These are phyloP conservation scores for Phytoseiulus persimilis DNA, from an alignment of 2,888 invertebrate genomes.

Conservation along the genomic window DNA sequence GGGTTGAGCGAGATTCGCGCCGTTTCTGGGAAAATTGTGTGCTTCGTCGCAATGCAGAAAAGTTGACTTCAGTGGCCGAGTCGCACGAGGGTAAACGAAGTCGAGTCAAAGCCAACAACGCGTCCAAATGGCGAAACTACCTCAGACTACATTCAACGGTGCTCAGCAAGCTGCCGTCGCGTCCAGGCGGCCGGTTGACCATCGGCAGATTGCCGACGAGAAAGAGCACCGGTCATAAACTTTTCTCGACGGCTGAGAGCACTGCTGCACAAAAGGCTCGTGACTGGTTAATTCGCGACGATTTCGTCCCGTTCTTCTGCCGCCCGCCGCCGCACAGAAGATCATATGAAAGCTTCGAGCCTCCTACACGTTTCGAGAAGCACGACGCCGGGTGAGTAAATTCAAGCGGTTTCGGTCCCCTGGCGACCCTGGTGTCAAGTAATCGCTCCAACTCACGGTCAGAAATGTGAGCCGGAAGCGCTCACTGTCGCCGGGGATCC, in stretches of 20 bases:
- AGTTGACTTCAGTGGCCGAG: background rate
- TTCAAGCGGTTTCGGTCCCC: background rate
- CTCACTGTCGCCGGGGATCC: too few relatives aligned
- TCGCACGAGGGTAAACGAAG: background rate
- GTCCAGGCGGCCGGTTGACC: background rate
- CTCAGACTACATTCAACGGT: background rate
- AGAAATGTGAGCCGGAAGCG: background rate
- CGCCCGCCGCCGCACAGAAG: background rate
- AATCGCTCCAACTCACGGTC: background rate
- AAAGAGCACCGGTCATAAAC: background rate
- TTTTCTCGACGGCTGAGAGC: background rate
- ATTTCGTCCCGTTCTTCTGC: background rate
- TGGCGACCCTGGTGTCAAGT: background rate
- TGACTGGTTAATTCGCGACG: background rate
- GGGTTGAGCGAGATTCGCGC: background rate
- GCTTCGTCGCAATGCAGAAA: too few relatives aligned
- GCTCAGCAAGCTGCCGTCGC: background rate
- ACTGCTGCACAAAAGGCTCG: background rate
- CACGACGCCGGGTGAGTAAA: background rate
- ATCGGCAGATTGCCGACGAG: background rate
- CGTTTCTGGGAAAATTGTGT: background rate
- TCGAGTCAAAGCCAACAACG: background rate
- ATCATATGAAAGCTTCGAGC: background rate
- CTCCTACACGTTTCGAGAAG: background rate
- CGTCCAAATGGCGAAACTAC: background rate